Evolutionary conservation across 2,797 vertebrate genomes (phyloP), one percentile per base, ranked within the genome.

Genomic region (Gallinago solitaria): DNA sequence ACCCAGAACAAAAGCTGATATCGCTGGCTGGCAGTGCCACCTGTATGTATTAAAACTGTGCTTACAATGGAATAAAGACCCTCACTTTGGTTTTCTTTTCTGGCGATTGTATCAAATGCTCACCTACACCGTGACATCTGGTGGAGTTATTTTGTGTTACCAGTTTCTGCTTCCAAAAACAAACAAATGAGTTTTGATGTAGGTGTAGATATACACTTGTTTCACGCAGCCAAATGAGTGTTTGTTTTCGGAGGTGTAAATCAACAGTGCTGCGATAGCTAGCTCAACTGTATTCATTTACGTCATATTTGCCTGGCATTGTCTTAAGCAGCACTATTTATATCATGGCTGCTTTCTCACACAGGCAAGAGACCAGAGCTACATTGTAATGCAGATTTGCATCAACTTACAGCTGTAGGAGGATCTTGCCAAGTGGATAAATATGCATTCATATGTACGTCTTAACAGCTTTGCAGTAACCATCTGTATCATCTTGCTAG

Each of bases 41-140:
- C 95, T 97, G 95, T 89, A 93, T 87, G 91, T 91, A 86, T 96
- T 93, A 92, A 96, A 96, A 91, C 51, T 76, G 59, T 91, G 93
- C 50, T 96, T 92, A 84, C 8, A 56, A 48, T 85, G 71, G 75
- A 96, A 89, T 67, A 81, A 87, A 97, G 68, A 51, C 59, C 3
- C 9, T 48, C n/a, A 20, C 23, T 76, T 75, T 60, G 39, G 56
- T 78, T 96, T 96, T 41, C 91, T 95, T 95, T 89, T 90, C 18
- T 78, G 39, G 25, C 82, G 64, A 57, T 95, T 86, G 61, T 86
- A 89, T 94, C 83, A 59, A 56, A 90, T 30, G 9, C 35, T 82
- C 78, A 89, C 83, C 83, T 95, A 87, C 89, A 47, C 71, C 43
- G 4, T 45, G 48, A 59, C 87, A 47, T 63, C 76, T 91, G 83